phyloP scores from a whole-genome alignment of 2,113 vertebrate genomes.

The Gymnorhina tibicen region DNA sequence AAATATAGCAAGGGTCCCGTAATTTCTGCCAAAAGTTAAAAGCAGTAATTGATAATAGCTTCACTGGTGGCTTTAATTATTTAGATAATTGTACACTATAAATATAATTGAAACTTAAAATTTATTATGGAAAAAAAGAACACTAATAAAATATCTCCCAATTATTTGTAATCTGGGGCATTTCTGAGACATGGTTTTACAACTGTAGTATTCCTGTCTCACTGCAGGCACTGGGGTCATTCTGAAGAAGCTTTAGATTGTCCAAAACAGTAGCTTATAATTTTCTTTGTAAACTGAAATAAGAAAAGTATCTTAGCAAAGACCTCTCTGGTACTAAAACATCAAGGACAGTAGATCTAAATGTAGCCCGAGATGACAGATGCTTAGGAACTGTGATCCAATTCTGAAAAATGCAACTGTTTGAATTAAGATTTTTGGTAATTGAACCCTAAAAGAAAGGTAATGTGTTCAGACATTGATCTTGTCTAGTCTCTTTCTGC shows the following conservation, averaged over 20 bases:
- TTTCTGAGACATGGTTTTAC: not conserved
- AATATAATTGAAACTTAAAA: not conserved
- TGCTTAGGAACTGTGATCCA: not conserved
- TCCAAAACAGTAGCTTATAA: not conserved
- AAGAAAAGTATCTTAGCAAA: not conserved
- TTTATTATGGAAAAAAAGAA: not conserved
- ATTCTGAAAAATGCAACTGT: not conserved
- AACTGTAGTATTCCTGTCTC: not conserved
- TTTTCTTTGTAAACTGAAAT: not conserved
- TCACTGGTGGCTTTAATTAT: not conserved
- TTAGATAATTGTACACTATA: not conserved
- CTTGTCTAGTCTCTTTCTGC: not conserved
- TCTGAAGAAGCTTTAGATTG: not conserved
- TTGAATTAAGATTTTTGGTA: not conserved
- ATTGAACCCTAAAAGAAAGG: not conserved
- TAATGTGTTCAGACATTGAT: not conserved
- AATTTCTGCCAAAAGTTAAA: not conserved
- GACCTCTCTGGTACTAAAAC: not conserved
- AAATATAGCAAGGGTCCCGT: not conserved
- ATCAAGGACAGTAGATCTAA: not conserved
- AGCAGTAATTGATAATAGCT: not conserved
- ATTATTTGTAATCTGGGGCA: not conserved
- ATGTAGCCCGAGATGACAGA: fast-evolving
- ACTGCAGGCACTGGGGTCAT: not conserved
- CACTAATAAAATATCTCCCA: not conserved